Conservation (phyloP, 2,888 invertebrate genomes). For the Nemapogon koenigi region DNA sequence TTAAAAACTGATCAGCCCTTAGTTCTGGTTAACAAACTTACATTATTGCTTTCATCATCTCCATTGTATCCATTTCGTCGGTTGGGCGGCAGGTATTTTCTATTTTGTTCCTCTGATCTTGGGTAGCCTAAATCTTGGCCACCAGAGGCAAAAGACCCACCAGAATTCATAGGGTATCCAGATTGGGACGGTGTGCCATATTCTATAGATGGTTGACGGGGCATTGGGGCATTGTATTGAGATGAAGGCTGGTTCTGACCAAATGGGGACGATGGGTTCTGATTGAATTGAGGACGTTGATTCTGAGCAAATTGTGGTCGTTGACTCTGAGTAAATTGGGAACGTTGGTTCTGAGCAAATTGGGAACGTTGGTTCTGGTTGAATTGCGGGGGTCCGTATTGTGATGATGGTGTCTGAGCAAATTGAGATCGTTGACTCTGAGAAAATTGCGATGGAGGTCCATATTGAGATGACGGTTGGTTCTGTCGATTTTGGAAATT, state of each 20-base stretch:
- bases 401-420: slow-evolving; percentile 6
- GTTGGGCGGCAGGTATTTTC: slow-evolving; percentile 46
- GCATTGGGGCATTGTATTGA: slow-evolving; percentile 19
- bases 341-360: slow-evolving; percentile 11
- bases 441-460: slow-evolving; percentile 16
- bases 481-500: slow-evolving; percentile 42
- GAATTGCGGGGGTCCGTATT: slow-evolving; percentile 12
- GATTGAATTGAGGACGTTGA: background rate
- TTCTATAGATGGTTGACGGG: slow-evolving; percentile 14
- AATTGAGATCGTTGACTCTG: background rate
- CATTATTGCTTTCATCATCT: background rate
- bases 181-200: slow-evolving; percentile 17
- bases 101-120: slow-evolving; percentile 24
- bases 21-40: too few species aligned
- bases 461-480: slow-evolving; percentile 20
- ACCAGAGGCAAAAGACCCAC: slow-evolving; percentile 1
- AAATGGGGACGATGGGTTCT: background rate
- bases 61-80: slow-evolving; percentile 16
- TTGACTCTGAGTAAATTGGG: too few species aligned
- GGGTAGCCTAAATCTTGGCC: slow-evolving; percentile 20
- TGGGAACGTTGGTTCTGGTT: slow-evolving; percentile 1
- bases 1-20: too few species aligned
- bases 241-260: slow-evolving; percentile 15
- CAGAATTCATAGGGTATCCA: slow-evolving; percentile 12
- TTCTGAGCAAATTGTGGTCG: background rate